Evolutionary conservation across 2,888 invertebrate genomes (phyloP).

Genomic region (Clostera curtula): DNA sequence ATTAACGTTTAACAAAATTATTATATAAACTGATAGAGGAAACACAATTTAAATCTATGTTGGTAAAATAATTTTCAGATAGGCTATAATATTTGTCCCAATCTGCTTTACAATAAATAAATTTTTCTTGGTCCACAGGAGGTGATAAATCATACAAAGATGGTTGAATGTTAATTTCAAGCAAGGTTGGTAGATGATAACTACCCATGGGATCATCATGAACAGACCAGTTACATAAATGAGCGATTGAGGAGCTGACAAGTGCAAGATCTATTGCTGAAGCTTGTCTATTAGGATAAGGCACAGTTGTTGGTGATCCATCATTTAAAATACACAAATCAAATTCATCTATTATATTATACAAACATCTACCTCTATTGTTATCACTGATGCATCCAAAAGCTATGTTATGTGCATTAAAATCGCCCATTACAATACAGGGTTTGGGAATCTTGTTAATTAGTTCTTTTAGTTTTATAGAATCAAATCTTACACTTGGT

Average conservation of each 20-base stretch:
- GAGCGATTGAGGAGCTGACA: constrained; percentile 1
- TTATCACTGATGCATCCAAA: constrained; percentile 10
- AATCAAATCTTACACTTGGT: neutral
- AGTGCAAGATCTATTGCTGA: neutral
- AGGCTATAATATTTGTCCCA: neutral
- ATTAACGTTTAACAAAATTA: neutral
- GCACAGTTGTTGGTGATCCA: constrained; percentile 1
- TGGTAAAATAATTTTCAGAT: neutral
- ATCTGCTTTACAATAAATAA: neutral
- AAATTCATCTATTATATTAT: constrained; percentile 1
- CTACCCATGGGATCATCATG: constrained; percentile 10
- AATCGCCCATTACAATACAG: constrained; percentile 1
- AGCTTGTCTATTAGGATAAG: neutral
- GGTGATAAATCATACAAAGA: neutral
- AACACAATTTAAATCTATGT: neutral
- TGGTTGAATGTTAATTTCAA: neutral
- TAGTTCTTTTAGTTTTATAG: neutral
- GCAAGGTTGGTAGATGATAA: constrained; percentile 11
- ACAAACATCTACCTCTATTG: neutral
- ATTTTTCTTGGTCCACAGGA: neutral
- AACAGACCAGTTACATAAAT: constrained; percentile 6
- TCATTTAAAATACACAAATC: constrained; percentile 4
- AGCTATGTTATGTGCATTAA: no score
- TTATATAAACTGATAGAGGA: neutral
- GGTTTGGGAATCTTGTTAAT: neutral